Percentiles rank a stretch among this genome's conserved stretches.
Conservation (phyloP, 2,888 invertebrate genomes). For the Hetaerina titia region DNA sequence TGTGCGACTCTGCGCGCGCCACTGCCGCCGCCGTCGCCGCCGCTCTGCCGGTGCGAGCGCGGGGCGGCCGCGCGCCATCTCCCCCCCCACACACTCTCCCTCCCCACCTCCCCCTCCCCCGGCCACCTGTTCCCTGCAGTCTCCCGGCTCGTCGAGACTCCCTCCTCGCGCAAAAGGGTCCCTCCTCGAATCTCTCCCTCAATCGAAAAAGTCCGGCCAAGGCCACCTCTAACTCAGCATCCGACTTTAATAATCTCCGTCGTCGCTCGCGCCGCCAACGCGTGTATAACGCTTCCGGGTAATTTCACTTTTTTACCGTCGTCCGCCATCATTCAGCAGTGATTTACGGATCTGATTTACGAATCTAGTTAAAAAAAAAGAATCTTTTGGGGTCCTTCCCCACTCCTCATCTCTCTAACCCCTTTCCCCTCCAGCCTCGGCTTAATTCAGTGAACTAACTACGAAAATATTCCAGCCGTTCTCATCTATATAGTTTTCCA, state of each 20-base stretch:
- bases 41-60: background rate
- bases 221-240: background rate
- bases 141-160: background rate
- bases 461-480: background rate
- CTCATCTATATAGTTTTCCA: background rate
- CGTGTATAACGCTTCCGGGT: background rate
- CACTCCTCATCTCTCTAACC: background rate
- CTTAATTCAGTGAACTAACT: background rate
- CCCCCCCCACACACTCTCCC: background rate
- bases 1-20: background rate
- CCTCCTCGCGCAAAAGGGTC: background rate
- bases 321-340: background rate
- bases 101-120: background rate
- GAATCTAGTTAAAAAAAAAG: background rate
- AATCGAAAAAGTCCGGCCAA: background rate
- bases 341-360: constrained; percentile 30
- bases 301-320: background rate
- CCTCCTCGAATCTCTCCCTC: background rate
- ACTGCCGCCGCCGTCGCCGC: background rate
- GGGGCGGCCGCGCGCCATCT: background rate
- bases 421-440: background rate
- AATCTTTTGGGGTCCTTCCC: background rate
- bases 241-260: constrained; percentile 20
- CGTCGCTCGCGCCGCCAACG: background rate
- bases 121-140: background rate